These are phyloP conservation scores for Leptonema lineaticorne DNA, from an alignment of 1,140 invertebrate species.

Conservation along the genomic window DNA sequence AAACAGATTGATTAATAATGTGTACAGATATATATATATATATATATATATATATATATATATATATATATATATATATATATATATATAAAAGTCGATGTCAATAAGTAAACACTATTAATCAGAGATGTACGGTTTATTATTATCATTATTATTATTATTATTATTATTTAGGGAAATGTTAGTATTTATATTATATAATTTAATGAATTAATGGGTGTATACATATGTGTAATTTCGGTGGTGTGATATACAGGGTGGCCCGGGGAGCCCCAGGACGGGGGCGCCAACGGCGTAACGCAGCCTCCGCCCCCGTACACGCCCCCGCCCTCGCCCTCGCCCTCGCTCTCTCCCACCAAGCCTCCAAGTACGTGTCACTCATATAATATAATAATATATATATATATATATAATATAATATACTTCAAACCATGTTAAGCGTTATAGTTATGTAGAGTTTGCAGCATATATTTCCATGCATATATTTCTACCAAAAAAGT, in stretches of 20 bases:
- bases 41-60: too few relatives aligned
- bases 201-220: background rate
- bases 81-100: too few relatives aligned
- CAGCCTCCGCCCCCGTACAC: slow-evolving; percentile 29
- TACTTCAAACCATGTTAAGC: background rate
- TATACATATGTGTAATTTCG: slow-evolving; percentile 4
- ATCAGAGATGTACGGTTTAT: too few relatives aligned
- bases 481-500: too few relatives aligned
- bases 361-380: slow-evolving; percentile 60
- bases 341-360: slow-evolving; percentile 60
- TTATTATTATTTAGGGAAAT: too few relatives aligned
- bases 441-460: background rate
- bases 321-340: slow-evolving; percentile 57
- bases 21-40: too few relatives aligned
- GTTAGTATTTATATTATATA: too few relatives aligned
- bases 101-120: too few relatives aligned
- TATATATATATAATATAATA: too few relatives aligned
- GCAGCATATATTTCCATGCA: background rate
- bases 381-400: slow-evolving; percentile 16
- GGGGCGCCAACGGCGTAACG: slow-evolving; percentile 29
- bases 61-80: too few relatives aligned
- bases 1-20: too few relatives aligned
- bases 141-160: too few relatives aligned
- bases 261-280: slow-evolving; percentile 48
- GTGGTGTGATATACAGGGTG: slow-evolving; percentile 52